Percentiles rank a stretch among this genome's conserved stretches.
These are phyloP conservation scores for Glareola pratincola DNA, from an alignment of 2,113 vertebrate species.

Conservation along the genomic window DNA sequence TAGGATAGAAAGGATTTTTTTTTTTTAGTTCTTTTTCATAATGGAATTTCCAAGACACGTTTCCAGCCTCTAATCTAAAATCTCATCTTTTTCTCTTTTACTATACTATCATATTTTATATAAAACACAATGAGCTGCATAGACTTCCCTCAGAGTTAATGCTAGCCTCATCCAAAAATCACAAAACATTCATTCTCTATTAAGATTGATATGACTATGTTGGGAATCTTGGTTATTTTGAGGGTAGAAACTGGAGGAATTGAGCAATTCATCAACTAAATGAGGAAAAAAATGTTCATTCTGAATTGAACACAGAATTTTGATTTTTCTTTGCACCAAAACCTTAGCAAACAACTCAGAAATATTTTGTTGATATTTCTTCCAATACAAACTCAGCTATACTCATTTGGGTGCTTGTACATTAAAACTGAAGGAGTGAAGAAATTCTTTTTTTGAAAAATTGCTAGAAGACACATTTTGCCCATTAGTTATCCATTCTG, in stretches of 20 bases:
- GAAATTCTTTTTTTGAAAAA: not conserved
- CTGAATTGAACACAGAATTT: not conserved
- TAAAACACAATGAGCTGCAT: not conserved
- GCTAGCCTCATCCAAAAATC: not conserved
- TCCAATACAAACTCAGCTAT: not conserved
- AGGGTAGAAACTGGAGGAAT: not conserved
- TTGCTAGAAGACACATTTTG: not conserved
- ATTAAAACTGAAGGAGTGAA: not conserved
- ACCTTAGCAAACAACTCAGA: not conserved
- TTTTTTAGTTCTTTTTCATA: not conserved
- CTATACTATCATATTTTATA: not conserved
- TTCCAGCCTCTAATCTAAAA: not conserved
- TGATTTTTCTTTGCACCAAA: not conserved
- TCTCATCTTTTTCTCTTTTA: not conserved
- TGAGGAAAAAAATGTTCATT: rapidly evolving
- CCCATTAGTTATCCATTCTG: not conserved
- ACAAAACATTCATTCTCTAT: not conserved
- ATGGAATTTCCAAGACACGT: not conserved
- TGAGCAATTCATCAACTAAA: not conserved
- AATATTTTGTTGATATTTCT: not conserved
- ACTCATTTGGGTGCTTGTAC: not conserved
- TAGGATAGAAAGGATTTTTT: not conserved
- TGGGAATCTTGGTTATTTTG: not conserved
- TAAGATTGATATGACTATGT: not conserved
- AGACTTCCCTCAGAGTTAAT: not conserved